Conservation (phyloP, 2,113 vertebrate genomes). For the Thalassoma bifasciatum region DNA sequence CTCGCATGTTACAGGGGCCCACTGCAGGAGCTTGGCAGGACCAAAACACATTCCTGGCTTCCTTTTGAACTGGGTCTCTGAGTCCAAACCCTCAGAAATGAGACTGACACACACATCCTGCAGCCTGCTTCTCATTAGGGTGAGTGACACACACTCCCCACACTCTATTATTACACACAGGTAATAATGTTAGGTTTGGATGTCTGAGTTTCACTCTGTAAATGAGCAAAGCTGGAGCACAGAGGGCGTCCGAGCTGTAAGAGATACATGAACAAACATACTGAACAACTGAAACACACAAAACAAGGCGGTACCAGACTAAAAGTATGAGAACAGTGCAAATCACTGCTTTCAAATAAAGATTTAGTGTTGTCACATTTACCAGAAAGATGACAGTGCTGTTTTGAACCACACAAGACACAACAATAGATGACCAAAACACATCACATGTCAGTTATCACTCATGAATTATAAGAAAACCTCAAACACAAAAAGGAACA, state of each 20-base stretch:
- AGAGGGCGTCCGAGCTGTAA: neutral
- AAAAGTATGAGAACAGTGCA: neutral
- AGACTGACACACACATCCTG: conserved; percentile 13
- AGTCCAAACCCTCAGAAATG: conserved; percentile 30
- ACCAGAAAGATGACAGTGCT: too few species aligned
- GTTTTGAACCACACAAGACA: too few species aligned
- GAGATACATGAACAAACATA: neutral
- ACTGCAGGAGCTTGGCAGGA: conserved; percentile 11
- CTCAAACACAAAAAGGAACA: too few species aligned
- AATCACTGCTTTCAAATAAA: neutral
- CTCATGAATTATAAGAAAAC: too few species aligned
- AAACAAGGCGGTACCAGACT: neutral
- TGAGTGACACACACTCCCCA: conserved; percentile 13
- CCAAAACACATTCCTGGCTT: conserved; percentile 46
- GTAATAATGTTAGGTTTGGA: neutral
- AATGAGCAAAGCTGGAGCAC: too few species aligned
- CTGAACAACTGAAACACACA: neutral
- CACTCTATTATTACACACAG: neutral
- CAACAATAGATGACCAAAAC: too few species aligned
- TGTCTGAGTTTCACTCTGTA: neutral
- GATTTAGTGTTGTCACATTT: neutral
- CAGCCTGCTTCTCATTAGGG: conserved; percentile 44
- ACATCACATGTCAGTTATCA: too few species aligned
- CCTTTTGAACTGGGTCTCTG: conserved; percentile 9
- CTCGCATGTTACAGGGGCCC: conserved; percentile 18